These are phyloP conservation scores for Tenebrosternarchus preto DNA, from an alignment of 2,113 vertebrate genomes.

Conservation along the genomic window DNA sequence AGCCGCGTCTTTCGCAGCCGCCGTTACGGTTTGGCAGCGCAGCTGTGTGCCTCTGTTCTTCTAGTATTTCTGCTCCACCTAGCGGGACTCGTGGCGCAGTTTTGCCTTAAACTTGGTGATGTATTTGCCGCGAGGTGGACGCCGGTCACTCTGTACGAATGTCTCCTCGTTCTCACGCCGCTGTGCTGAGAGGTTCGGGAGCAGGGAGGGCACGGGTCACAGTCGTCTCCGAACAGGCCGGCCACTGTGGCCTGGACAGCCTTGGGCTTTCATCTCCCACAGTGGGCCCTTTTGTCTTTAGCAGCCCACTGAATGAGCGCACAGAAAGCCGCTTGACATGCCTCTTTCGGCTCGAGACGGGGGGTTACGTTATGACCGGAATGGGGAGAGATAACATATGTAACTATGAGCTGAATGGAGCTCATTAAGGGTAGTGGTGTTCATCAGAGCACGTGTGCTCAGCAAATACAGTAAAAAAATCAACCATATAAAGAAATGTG, in stretches of 20 bases:
- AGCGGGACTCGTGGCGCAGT: neutral
- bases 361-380: neutral
- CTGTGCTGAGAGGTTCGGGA: neutral
- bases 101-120: too few relatives aligned
- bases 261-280: conserved; percentile 18
- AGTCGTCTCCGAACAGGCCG: conserved; percentile 11
- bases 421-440: neutral
- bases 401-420: neutral
- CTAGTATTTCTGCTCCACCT: neutral
- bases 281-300: neutral
- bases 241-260: conserved; percentile 5
- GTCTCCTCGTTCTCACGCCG: neutral
- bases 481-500: neutral
- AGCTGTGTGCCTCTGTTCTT: neutral
- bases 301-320: neutral
- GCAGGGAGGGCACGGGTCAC: conserved; percentile 2
- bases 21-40: too few relatives aligned
- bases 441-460: conserved; percentile 12
- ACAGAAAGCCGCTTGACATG: neutral
- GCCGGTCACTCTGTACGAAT: neutral
- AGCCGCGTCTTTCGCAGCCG: neutral
- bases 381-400: neutral
- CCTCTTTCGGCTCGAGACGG: neutral
- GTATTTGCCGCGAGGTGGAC: conserved; percentile 3
- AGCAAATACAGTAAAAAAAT: conserved; percentile 10